Conservation (phyloP, 2,888 invertebrate genomes). For the Diadromus collaris region DNA sequence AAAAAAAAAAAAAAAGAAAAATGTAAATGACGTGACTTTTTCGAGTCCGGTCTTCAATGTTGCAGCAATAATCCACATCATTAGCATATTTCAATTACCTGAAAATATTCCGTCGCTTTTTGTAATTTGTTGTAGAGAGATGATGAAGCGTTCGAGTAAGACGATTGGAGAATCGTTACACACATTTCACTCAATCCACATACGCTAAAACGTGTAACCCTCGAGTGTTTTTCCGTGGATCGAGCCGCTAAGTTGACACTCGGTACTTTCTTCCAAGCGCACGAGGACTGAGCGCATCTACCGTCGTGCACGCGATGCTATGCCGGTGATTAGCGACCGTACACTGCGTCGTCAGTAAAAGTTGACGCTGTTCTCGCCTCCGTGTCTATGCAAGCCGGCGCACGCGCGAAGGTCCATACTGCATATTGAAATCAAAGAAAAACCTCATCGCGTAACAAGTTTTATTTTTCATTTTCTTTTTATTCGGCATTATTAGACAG, state of each 20-base stretch:
- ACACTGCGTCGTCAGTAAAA: slow-evolving; percentile 7
- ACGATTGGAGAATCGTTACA: background rate
- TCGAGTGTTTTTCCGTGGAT: background rate
- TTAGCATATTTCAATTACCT: background rate
- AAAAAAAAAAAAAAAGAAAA: background rate
- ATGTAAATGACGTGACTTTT: background rate
- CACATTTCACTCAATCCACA: slow-evolving; percentile 3
- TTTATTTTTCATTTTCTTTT: background rate
- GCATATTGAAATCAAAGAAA: slow-evolving; percentile 9
- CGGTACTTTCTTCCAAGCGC: background rate
- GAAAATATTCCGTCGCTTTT: background rate
- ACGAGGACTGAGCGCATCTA: background rate
- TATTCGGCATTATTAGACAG: background rate
- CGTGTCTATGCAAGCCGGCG: background rate
- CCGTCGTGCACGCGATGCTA: background rate
- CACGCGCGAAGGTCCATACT: background rate
- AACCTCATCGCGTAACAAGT: background rate
- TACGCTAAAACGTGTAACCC: background rate
- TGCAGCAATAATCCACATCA: background rate
- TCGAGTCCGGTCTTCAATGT: background rate
- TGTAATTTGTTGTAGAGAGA: background rate
- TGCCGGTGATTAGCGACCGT: slow-evolving; percentile 23
- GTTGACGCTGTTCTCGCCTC: slow-evolving; percentile 17
- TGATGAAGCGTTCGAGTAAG: background rate
- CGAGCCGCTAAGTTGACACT: background rate